phyloP scores from a whole-genome alignment of 2,888 invertebrate species.

The Hyalella azteca region DNA sequence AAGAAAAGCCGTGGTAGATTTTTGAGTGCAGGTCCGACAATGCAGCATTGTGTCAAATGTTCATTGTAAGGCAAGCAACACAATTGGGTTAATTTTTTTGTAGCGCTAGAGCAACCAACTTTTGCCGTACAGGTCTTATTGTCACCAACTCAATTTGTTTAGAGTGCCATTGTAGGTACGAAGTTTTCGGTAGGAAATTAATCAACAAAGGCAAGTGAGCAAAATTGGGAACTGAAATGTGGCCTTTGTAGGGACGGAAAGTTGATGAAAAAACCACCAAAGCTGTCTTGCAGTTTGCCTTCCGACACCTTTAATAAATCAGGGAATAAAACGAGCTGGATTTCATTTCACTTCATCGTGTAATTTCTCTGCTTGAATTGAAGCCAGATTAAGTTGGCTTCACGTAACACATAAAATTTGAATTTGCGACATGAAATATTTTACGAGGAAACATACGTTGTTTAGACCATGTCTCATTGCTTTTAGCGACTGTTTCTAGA shows the following conservation, averaged over 20 bases:
- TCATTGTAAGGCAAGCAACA: background rate
- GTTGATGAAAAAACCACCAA: too few species aligned
- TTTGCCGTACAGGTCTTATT: constrained; percentile 17
- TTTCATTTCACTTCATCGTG: too few species aligned
- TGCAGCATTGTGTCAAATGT: constrained; percentile 1
- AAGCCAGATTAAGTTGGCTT: too few species aligned
- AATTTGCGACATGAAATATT: too few species aligned
- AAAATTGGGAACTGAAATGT: constrained; percentile 15
- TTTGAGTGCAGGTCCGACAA: constrained; percentile 1
- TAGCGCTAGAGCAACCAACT: constrained; percentile 3
- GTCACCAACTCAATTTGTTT: constrained; percentile 27
- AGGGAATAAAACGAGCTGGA: too few species aligned
- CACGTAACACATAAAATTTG: too few species aligned
- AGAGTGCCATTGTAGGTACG: constrained; percentile 5
- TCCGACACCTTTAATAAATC: too few species aligned
- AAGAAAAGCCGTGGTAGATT: background rate
- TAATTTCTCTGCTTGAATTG: too few species aligned
- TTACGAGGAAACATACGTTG: too few species aligned
- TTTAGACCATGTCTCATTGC: too few species aligned
- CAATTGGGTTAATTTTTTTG: background rate
- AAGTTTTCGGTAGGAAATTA: constrained; percentile 2
- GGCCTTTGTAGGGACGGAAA: background rate
- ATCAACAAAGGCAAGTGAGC: constrained; percentile 21
- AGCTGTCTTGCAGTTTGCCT: too few species aligned
- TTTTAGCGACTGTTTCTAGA: too few species aligned